phyloP scores from a whole-genome alignment of 2,797 vertebrate species.

The Borostomias antarcticus region DNA sequence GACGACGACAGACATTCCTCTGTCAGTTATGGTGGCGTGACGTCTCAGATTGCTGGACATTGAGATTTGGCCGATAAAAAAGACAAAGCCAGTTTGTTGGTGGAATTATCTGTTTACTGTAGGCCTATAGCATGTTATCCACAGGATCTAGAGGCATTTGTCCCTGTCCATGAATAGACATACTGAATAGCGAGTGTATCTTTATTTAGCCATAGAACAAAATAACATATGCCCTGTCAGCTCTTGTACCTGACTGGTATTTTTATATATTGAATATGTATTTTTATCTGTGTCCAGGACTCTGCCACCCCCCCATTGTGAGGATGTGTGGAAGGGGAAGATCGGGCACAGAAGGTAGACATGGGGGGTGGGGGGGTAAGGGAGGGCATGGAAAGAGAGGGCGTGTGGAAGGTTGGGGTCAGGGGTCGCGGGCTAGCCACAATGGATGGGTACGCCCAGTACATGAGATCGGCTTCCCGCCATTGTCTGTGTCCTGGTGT shows the following conservation, averaged over 20 bases:
- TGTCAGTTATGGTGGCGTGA: background rate
- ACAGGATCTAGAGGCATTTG: background rate
- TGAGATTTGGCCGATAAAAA: slow-evolving; percentile 34
- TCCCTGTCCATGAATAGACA: slow-evolving; percentile 25
- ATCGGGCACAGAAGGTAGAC: background rate
- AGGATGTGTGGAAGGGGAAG: background rate
- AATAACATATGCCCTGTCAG: slow-evolving; percentile 12
- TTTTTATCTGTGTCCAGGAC: slow-evolving; percentile 25
- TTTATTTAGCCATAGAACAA: slow-evolving; percentile 17
- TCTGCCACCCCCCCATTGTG: no score
- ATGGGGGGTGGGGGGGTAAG: background rate
- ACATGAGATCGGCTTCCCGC: slow-evolving; percentile 40
- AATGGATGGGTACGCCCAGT: slow-evolving; percentile 35
- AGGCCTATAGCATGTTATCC: background rate
- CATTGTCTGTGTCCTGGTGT: slow-evolving; percentile 45
- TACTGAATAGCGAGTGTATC: background rate
- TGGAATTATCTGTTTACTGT: slow-evolving; percentile 23
- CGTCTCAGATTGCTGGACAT: slow-evolving; percentile 11
- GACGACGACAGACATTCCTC: slow-evolving; percentile 6
- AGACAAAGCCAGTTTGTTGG: slow-evolving; percentile 28
- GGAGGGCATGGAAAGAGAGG: slow-evolving; percentile 5
- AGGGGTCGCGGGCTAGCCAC: slow-evolving; percentile 57
- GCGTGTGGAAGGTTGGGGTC: slow-evolving; percentile 36
- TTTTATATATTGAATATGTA: slow-evolving; percentile 30
- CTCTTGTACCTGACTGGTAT: slow-evolving; percentile 17